Evolutionary conservation across 2,888 invertebrate species (phyloP), one percentile per base, ranked within the genome.

Genomic region (Polyommatus iphigenia): DNA sequence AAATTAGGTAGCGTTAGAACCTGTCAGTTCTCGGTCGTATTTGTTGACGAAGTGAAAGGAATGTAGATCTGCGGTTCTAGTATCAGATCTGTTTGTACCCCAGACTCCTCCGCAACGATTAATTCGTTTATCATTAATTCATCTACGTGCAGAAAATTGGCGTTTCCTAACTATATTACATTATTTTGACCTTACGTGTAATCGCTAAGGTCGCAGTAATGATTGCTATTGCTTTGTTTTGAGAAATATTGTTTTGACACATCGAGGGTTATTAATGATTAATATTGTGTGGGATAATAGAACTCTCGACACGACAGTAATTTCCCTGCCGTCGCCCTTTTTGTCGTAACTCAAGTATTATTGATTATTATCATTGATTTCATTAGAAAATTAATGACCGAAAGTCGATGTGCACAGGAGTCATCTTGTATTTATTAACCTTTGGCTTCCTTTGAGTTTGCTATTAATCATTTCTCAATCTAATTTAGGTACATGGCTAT

Each of bases 21-120:
- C 83, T 83, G 85, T 84, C 80, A 84, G 84, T 85, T 83, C 85
- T 84, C 80, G 84, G 84, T 85, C 83, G 85, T 86, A 84, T 85
- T 85, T 82, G 82, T 81, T 83, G 81, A 82, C 82, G 84, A 87
- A 89, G 88, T 87, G 87, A 89, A 89, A 87, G 88, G 87, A 82
- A 81, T 80, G 80, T 79, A 46, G 46, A 46, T 41, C 41, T 10
- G 0, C 3, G 41, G 10, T 10, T 80, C 78, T 81, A 79, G 80
- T 79, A 54, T 78, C 46, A 76, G 50, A 71, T 67, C 32, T 46
- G 50, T 50, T 50, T 46, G 13, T 71, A 54, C 20, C 32, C 62
- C 41, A 77, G 15, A 46, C 76, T 54, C 71, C 41, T 41, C 13
- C 13, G 50, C 32, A 50, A 32, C 32, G 15, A 50, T 46, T 76